Evolutionary conservation across 2,797 vertebrate species (phyloP), one percentile per base, ranked within the genome.

Genomic region (Melopsittacus undulatus): DNA sequence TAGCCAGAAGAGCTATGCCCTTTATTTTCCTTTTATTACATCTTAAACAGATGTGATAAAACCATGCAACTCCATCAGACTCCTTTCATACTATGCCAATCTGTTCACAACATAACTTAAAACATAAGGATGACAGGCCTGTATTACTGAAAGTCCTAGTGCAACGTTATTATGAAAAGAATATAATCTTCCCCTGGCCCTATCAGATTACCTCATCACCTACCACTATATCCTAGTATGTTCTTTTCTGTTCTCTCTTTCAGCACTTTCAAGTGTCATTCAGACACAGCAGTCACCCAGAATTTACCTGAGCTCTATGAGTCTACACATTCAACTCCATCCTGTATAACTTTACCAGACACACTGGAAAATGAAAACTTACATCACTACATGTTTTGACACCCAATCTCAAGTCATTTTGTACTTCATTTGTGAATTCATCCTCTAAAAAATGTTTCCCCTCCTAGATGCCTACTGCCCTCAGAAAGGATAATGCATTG

Each of bases 401-500:
- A 84, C 23, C 17, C 68, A 88, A 30, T 88, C 62, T 95, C 68
- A 74, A 92, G 88, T 95, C 52, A 97, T 49, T 46, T 38, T 12
- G 59, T 80, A 95, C 73, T 95, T 73, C 79, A 97, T 92, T 92
- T 96, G 77, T 87, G 92, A 96, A 94, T 68, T 76, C 84, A 95
- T 79, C 87, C 86, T 88, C 83, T 69, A 38, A 59, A 89, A 94
- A 54, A 87, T 87, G 62, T 2, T 87, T 88, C 90, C 93, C 94
- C 68, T 91, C 93, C 74, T 70, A 95, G 91, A 96, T 93, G 91
- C 91, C 97, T 94, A 91, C 93, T 97, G 97, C 97, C 98, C 97
- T 98, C 95, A 98, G 95, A 98, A 98, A 98, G 97, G 98, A 98
- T 98, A 98, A 98, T 97, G 97, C 96, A 97, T 95, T 97, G 97